Base-by-base conservation (phyloP, 92 coral and sea anemone species). In the Epizoanthus fatuus region DNA sequence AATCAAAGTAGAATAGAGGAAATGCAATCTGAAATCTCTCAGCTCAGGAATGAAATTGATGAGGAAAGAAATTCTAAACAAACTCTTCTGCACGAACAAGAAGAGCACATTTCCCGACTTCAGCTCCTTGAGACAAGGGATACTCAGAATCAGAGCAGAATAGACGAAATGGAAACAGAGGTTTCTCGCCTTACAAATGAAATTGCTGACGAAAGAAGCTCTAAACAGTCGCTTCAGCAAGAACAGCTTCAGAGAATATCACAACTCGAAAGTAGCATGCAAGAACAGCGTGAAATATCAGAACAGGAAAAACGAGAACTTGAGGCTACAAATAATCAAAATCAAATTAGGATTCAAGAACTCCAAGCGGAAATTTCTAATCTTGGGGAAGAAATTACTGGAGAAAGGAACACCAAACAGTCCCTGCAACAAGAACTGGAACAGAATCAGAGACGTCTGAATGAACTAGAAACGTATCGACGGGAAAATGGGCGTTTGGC, bases 181-280 rank as follows among this genome's bases (percentile, higher is more conserved):
- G 8, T 40, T 14, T 38, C 74, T 69, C 74, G 54, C 25, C 74
- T 69, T 1, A 69, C 22, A 16, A 39, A 15, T 69, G 74, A 69
- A 69, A 7, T 69, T 11, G 5, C 74, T 37, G 4, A 9, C 7
- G 53, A 69, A 69, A 69, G 12, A 69, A 69, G 29, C 5, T 69
- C 74, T n/a, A 69, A 62, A 20, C 67, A 37, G 49, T 67, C 72
- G 8, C 72, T 67, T 67, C 45, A 67, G 47, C 49, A 67, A 14
- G 45, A 67, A 11, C 17, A 39, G 5, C 52, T 4, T 5, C 5
- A 20, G 9, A 66, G 47, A 66, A 66, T 66, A 29, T 66, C 72
- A 5, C 45, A 2, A 8, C 72, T 66, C 72, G 72, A 66, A 17
- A 66, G 51, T 66, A n/a, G n/a, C 20, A 4, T 69, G 4, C 54